Evolutionary conservation across 2,797 vertebrate species (phyloP).

Genomic region (Silurus aristotelis): DNA sequence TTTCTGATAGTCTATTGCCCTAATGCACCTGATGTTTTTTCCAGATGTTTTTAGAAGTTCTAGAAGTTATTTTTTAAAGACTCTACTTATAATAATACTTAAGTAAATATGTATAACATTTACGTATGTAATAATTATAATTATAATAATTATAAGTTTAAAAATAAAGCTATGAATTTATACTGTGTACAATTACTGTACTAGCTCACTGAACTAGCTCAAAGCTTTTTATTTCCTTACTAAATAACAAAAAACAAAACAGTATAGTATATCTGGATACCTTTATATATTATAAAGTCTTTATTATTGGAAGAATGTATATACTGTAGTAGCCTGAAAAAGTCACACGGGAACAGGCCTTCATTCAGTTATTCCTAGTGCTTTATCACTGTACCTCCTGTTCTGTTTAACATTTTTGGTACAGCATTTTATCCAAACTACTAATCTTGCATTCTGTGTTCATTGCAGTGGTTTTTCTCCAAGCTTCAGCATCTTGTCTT

Average conservation of each 20-base stretch:
- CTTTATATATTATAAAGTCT: background rate
- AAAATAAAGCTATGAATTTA: no score
- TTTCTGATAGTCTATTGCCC: no score
- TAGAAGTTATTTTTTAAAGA: no score
- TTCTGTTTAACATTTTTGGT: conserved; percentile 32
- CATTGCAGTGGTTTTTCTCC: conserved; percentile 33
- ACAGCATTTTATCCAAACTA: conserved; percentile 30
- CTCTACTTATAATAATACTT: no score
- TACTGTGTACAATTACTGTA: no score
- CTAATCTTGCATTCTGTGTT: conserved; percentile 41
- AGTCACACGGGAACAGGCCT: conserved; percentile 30
- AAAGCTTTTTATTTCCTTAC: background rate
- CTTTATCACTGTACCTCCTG: conserved; percentile 28
- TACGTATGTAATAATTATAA: no score
- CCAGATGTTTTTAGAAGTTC: no score
- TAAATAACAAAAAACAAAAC: background rate
- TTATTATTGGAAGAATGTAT: background rate
- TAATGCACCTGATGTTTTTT: no score
- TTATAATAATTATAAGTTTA: no score
- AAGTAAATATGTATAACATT: no score
- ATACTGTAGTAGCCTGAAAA: conserved; percentile 1
- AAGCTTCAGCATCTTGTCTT: conserved; percentile 37
- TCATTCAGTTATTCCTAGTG: conserved; percentile 11
- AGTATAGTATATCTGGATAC: background rate
- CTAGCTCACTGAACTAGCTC: background rate